Evolutionary conservation across 2,888 invertebrate genomes (phyloP).

Genomic region (Ditylenchus weischeri): DNA sequence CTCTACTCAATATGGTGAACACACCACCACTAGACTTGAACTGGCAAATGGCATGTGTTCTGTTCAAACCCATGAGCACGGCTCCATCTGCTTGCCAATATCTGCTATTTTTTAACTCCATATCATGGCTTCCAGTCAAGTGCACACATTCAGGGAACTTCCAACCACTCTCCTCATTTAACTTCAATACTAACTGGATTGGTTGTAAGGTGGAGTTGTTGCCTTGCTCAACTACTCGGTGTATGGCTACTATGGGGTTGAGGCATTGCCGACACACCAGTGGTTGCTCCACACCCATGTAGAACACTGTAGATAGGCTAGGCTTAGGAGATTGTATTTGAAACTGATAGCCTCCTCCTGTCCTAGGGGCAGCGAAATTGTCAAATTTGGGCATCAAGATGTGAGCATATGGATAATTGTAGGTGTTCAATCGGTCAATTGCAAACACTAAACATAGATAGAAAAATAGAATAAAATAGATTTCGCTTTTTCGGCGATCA

Average conservation of each 20-base stretch:
- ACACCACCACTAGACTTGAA: slow-evolving; percentile 38
- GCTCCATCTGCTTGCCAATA: slow-evolving; percentile 41
- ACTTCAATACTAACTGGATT: slow-evolving; percentile 39
- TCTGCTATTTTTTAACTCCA: neutral
- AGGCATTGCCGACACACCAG: slow-evolving; percentile 12
- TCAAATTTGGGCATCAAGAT: slow-evolving; percentile 23
- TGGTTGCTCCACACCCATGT: neutral
- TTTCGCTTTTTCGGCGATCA: no score
- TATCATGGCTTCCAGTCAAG: neutral
- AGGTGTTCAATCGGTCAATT: slow-evolving; percentile 24
- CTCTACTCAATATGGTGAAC: slow-evolving; percentile 44
- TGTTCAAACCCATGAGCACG: slow-evolving; percentile 45
- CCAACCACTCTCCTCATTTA: slow-evolving; percentile 45
- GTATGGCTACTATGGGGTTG: slow-evolving; percentile 17
- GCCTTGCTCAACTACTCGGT: slow-evolving; percentile 1
- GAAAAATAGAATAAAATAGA: no score
- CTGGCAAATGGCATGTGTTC: slow-evolving; percentile 52
- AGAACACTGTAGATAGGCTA: slow-evolving; percentile 10
- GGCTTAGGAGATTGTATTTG: neutral
- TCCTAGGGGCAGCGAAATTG: slow-evolving; percentile 19
- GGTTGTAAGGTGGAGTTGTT: slow-evolving; percentile 10
- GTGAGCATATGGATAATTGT: slow-evolving; percentile 15
- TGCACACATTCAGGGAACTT: slow-evolving; percentile 49
- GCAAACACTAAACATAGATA: slow-evolving; percentile 27
- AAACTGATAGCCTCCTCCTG: neutral